These are phyloP conservation scores for Phenganax marumi DNA, from an alignment of 92 coral and sea anemone genomes.

Conservation along the genomic window DNA sequence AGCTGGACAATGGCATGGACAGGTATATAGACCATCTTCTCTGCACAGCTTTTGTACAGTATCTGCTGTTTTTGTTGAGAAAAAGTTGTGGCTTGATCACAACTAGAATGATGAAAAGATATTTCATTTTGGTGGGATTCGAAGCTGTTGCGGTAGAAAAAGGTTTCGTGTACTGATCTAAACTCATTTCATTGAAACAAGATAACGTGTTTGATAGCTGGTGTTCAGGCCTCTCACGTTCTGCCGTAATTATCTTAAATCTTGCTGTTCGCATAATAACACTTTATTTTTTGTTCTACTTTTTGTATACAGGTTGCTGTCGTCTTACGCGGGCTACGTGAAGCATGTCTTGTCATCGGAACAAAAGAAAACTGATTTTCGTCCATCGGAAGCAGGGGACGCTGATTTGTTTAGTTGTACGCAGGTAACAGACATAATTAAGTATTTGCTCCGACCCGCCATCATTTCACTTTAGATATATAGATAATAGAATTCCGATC, in stretches of 20 bases:
- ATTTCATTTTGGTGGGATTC: not conserved
- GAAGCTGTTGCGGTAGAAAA: not conserved
- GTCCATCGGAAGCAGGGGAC: constrained; percentile 78
- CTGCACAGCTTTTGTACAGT: too few relatives aligned
- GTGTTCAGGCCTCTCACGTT: too few relatives aligned
- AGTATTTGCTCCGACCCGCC: not conserved
- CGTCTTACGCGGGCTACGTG: constrained; percentile 74
- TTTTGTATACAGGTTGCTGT: constrained; percentile 57
- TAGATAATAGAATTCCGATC: too few relatives aligned
- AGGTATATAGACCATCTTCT: constrained; percentile 50
- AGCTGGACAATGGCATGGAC: constrained; percentile 90
- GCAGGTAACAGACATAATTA: constrained; percentile 40
- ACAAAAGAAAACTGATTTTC: constrained; percentile 91
- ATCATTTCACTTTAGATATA: not conserved
- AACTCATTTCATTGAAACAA: not conserved
- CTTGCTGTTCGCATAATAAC: not conserved
- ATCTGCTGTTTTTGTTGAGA: too few relatives aligned
- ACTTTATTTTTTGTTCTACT: not conserved
- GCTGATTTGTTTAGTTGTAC: constrained; percentile 69
- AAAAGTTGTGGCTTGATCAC: too few relatives aligned
- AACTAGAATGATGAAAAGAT: not conserved
- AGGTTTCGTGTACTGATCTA: not conserved
- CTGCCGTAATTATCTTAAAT: not conserved
- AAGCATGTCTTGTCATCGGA: constrained; percentile 76
- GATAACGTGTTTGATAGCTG: too few relatives aligned